Evolutionary conservation across 2,797 vertebrate genomes (phyloP).

Genomic region (Enteromius argenteus): DNA sequence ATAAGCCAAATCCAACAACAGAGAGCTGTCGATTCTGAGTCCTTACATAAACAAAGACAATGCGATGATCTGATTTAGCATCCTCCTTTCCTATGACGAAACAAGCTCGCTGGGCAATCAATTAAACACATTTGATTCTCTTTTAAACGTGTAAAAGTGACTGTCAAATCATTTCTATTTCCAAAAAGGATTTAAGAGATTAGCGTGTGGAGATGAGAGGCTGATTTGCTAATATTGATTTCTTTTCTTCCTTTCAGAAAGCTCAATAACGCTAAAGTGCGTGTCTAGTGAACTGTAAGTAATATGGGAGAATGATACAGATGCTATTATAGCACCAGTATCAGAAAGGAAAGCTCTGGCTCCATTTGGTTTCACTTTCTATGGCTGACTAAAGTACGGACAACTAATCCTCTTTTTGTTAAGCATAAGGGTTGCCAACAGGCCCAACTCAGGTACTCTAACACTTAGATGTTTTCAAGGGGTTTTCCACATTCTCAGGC

Average conservation of each 20-base stretch:
- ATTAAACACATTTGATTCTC: constrained; percentile 49
- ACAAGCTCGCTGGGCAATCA: constrained; percentile 51
- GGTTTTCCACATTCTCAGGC: constrained; percentile 15
- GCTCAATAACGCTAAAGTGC: constrained; percentile 25
- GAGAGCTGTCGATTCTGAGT: constrained; percentile 31
- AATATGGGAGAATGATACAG: constrained; percentile 20
- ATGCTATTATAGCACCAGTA: constrained; percentile 35
- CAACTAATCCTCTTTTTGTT: constrained; percentile 56
- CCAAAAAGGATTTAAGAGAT: constrained; percentile 34
- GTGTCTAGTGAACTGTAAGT: constrained; percentile 12
- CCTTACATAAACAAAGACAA: constrained; percentile 46
- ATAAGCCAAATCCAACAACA: constrained; percentile 54
- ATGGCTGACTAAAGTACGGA: constrained; percentile 25
- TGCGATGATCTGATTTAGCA: constrained; percentile 44
- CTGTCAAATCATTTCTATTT: constrained; percentile 39
- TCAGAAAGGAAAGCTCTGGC: constrained; percentile 43
- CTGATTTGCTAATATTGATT: constrained; percentile 30
- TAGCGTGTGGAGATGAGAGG: constrained; percentile 27
- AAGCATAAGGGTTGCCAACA: constrained; percentile 30
- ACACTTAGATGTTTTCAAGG: constrained; percentile 48
- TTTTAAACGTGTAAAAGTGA: constrained; percentile 25
- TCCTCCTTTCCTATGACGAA: constrained; percentile 48
- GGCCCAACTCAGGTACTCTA: constrained; percentile 50
- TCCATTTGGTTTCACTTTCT: constrained; percentile 44
- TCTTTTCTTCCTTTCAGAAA: constrained; percentile 1